Percentiles rank a stretch among this genome's conserved stretches.
Evolutionary conservation across 2,797 vertebrate genomes (phyloP).

Genomic region (Danio aesculapii): DNA sequence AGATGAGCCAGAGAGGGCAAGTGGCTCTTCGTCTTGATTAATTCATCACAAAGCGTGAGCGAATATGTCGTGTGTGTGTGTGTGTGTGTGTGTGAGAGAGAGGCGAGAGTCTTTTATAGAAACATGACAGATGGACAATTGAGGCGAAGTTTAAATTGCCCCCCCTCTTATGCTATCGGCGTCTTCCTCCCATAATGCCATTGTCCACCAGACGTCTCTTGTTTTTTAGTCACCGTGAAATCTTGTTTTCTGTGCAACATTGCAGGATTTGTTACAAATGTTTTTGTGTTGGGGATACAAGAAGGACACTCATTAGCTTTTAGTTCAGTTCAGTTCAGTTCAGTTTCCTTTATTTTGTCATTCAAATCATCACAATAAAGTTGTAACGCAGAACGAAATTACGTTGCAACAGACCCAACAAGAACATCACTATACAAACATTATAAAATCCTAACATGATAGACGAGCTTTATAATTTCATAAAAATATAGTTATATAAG

Average conservation of each 20-base stretch:
- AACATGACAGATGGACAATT: slow-evolving; percentile 42
- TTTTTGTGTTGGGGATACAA: too few species aligned
- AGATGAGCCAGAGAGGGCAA: slow-evolving; percentile 52
- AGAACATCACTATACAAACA: too few species aligned
- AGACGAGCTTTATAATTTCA: too few species aligned
- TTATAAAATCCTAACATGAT: too few species aligned
- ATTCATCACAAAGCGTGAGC: slow-evolving; percentile 45
- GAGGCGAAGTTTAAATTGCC: slow-evolving; percentile 44
- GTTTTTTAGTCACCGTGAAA: neutral
- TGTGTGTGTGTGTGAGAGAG: neutral
- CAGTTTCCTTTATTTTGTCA: too few species aligned
- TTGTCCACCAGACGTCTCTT: slow-evolving; percentile 14
- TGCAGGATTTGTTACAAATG: neutral
- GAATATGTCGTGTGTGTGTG: neutral
- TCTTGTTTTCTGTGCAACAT: neutral
- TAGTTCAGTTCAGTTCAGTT: too few species aligned
- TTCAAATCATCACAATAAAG: too few species aligned
- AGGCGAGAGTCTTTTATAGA: slow-evolving; percentile 13
- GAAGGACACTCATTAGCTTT: too few species aligned
- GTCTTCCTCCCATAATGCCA: neutral
- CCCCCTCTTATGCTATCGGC: neutral
- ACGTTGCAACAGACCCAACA: too few species aligned
- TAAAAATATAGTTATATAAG: too few species aligned
- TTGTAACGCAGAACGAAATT: too few species aligned
- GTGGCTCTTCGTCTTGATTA: slow-evolving; percentile 62